Evolutionary conservation across 2,797 vertebrate genomes (phyloP).

Genomic region (Odontamblyopus lacepedii): DNA sequence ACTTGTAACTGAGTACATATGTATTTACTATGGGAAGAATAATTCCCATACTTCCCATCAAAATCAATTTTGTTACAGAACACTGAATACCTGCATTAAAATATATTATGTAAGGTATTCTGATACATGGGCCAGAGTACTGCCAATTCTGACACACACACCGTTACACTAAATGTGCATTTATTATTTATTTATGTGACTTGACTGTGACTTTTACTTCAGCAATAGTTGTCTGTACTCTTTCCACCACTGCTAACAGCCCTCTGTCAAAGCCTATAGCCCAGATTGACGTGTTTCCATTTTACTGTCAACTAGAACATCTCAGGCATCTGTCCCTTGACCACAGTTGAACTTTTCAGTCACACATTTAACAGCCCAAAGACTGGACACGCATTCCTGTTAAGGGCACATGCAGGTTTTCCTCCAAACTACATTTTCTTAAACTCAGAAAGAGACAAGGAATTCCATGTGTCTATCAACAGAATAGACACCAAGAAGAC

Average conservation of each 20-base stretch:
- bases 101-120: too few relatives aligned
- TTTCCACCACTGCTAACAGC: neutral
- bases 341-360: neutral
- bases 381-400: conserved; percentile 50
- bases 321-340: neutral
- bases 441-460: conserved; percentile 25
- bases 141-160: too few relatives aligned
- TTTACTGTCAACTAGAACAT: neutral
- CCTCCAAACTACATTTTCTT: conserved; percentile 42
- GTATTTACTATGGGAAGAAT: too few relatives aligned
- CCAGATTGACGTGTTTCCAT: neutral
- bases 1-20: too few relatives aligned
- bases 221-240: too few relatives aligned
- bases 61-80: too few relatives aligned
- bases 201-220: too few relatives aligned
- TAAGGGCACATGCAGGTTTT: conserved; percentile 44
- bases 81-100: too few relatives aligned
- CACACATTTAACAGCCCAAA: conserved; percentile 15
- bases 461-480: conserved; percentile 27
- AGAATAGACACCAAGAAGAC: conserved; percentile 5
- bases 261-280: neutral
- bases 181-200: too few relatives aligned
- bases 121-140: too few relatives aligned
- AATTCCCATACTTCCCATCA: too few relatives aligned
- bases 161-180: too few relatives aligned